Evolutionary conservation across 2,113 vertebrate genomes (phyloP), one percentile per base, ranked within the genome.

Genomic region (Alligator mississippiensis): DNA sequence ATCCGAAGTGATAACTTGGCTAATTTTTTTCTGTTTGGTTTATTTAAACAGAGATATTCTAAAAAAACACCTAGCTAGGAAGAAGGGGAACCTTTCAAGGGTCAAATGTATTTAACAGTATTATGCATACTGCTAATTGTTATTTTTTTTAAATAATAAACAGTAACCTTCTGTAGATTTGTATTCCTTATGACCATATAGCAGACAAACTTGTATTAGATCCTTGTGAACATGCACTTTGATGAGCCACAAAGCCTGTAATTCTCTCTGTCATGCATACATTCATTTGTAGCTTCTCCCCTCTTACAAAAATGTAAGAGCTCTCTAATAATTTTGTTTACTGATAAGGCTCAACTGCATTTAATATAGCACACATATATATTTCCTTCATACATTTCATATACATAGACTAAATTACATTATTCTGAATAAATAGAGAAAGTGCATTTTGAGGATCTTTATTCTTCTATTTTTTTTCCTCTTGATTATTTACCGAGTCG

Each of bases 271-370:
- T 63, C 5, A 0, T 25, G 55, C 66, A 60, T 18, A 74, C 72
- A 87, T 77, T 17, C 3, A 3, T 0, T 0, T 0, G 1, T 17
- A 58, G 57, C 24, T 89, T 78, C 27, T 75, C 61, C 55, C 70
- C 54, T 81, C 89, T 47, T 14, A 61, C 13, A 17, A 77, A 38
- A 57, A 66, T 19, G 55, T 38, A 6, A 6, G 58, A 28, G 19
- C 6, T 62, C 57, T 88, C 9, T 18, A 70, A 63, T 5, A 77
- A 62, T 5, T 58, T 66, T 54, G 34, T 61, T 92, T 2, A 1
- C 22, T 64, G 16, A 14, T 63, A 61, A 77, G 47, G 76, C 28
- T 61, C 82, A 28, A 5, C 25, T 2, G 16, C 17, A 78, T 47
- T 47, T 47, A 47, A 47, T 47, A 47, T 8, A 47, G 47, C 47